phyloP scores from a whole-genome alignment of 1,140 invertebrate genomes.

The Drosophila lacteicornis region DNA sequence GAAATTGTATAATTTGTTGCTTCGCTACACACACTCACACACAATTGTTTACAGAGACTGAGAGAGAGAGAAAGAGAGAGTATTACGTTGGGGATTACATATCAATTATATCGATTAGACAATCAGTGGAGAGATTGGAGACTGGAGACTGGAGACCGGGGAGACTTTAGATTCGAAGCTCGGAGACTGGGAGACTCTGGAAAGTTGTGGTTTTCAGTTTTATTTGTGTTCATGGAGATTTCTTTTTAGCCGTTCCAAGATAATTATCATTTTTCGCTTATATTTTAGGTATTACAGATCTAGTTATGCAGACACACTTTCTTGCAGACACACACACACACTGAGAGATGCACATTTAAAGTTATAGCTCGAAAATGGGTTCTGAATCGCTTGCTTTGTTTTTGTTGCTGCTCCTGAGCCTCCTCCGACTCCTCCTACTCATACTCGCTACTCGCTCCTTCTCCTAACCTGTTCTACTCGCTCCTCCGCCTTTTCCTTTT shows the following conservation, averaged over 20 bases:
- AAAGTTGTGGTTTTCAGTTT: background rate
- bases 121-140: slow-evolving; percentile 25
- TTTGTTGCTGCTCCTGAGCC: slow-evolving; percentile 21
- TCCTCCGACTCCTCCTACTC: slow-evolving; percentile 5
- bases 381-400: slow-evolving; percentile 5
- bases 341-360: slow-evolving; percentile 65
- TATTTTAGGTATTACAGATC: slow-evolving; percentile 28
- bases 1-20: slow-evolving; percentile 26
- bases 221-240: slow-evolving; percentile 25
- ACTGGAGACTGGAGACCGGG: slow-evolving; percentile 3
- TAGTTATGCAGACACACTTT: background rate
- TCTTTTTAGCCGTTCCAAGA: slow-evolving; percentile 20
- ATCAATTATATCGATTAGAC: slow-evolving; percentile 47
- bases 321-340: slow-evolving; percentile 23
- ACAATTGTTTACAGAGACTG: slow-evolving; percentile 21
- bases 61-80: slow-evolving; percentile 34
- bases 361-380: slow-evolving; percentile 52
- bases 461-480: slow-evolving; percentile 3
- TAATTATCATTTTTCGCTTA: slow-evolving; percentile 51
- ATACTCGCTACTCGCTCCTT: background rate
- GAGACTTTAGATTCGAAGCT: slow-evolving; percentile 10
- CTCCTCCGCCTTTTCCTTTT: slow-evolving; percentile 6
- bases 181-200: slow-evolving; percentile 13
- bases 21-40: slow-evolving; percentile 16
- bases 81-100: slow-evolving; percentile 44